Conservation (phyloP, 2,888 invertebrate species). For the Sipha maydis region DNA sequence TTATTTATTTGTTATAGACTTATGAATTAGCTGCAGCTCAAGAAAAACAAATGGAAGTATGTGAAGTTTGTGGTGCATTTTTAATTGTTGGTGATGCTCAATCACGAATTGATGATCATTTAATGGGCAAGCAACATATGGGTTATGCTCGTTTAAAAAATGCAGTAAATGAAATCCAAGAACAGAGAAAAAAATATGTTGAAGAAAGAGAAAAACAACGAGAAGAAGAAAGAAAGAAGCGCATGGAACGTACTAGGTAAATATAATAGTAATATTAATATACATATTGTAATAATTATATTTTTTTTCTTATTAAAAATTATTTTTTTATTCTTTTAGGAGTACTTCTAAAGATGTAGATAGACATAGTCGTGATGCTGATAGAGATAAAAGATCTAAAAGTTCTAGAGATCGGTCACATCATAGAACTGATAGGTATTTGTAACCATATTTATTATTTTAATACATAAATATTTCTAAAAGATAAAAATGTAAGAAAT, state of each 20-base stretch:
- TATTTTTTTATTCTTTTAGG: neutral
- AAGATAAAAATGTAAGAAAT: slow-evolving; percentile 64
- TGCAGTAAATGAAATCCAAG: slow-evolving; percentile 71
- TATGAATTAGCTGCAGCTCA: slow-evolving; percentile 87
- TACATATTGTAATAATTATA: no score
- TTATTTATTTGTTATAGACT: slow-evolving; percentile 70
- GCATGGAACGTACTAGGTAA: slow-evolving; percentile 59
- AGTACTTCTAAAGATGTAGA: slow-evolving; percentile 63
- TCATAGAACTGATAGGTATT: slow-evolving; percentile 54
- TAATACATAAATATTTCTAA: no score
- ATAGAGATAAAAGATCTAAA: slow-evolving; percentile 61
- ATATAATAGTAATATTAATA: no score
- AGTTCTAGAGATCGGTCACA: slow-evolving; percentile 47
- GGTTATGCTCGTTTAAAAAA: slow-evolving; percentile 79
- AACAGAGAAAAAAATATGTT: slow-evolving; percentile 63
- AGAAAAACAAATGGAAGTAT: slow-evolving; percentile 99
- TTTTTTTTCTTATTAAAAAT: neutral
- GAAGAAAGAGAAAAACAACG: slow-evolving; percentile 64
- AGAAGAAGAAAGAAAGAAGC: slow-evolving; percentile 64
- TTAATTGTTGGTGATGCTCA: slow-evolving; percentile 99
- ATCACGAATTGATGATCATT: slow-evolving; percentile 95
- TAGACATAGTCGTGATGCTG: slow-evolving; percentile 62
- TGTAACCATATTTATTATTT: slow-evolving; percentile 61
- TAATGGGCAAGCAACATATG: slow-evolving; percentile 98
- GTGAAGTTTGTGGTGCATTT: slow-evolving; percentile 97